Evolutionary conservation across 37 sponge, comb jelly and placozoan genomes (phyloP).

Genomic region (Beroe forskalii): DNA sequence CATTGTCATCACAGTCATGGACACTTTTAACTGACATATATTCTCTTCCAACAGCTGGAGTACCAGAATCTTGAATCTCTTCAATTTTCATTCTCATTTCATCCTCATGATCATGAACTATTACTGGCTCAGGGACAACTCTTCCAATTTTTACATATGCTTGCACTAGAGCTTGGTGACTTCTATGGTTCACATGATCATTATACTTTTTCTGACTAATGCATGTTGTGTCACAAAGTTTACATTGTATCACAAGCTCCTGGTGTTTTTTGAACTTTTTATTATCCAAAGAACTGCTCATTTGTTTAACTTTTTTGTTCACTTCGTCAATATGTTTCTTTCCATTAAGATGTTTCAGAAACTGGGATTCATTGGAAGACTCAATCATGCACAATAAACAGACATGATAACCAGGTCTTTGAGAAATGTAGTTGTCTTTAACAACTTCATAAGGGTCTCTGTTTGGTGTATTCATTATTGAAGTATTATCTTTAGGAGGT

Average conservation of each 20-base stretch:
- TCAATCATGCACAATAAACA: slow-evolving; percentile 61
- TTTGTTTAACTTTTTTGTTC: not conserved
- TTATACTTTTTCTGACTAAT: not conserved
- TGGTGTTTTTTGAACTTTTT: not conserved
- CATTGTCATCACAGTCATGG: not conserved
- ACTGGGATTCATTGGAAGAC: slow-evolving; percentile 13
- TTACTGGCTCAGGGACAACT: slow-evolving; percentile 12
- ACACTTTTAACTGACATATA: slow-evolving; percentile 44
- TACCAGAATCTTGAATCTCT: slow-evolving; percentile 25
- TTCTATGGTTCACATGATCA: slow-evolving; percentile 15
- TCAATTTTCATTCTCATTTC: not conserved
- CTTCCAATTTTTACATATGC: slow-evolving; percentile 16
- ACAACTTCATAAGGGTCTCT: not conserved
- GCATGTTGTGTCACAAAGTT: slow-evolving; percentile 12
- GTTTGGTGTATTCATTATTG: no score
- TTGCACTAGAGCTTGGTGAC: slow-evolving; percentile 1
- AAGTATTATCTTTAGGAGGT: not conserved
- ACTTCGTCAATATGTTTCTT: slow-evolving; percentile 44
- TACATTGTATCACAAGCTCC: not conserved
- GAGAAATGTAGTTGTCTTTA: slow-evolving; percentile 20
- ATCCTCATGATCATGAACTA: slow-evolving; percentile 28
- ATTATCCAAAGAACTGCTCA: not conserved
- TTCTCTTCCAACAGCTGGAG: slow-evolving; percentile 53
- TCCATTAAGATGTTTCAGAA: slow-evolving; percentile 13
- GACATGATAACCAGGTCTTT: slow-evolving; percentile 26